Evolutionary conservation across 1,140 invertebrate species (phyloP), one percentile per base, ranked within the genome.

Genomic region (Lepidurus packardi): DNA sequence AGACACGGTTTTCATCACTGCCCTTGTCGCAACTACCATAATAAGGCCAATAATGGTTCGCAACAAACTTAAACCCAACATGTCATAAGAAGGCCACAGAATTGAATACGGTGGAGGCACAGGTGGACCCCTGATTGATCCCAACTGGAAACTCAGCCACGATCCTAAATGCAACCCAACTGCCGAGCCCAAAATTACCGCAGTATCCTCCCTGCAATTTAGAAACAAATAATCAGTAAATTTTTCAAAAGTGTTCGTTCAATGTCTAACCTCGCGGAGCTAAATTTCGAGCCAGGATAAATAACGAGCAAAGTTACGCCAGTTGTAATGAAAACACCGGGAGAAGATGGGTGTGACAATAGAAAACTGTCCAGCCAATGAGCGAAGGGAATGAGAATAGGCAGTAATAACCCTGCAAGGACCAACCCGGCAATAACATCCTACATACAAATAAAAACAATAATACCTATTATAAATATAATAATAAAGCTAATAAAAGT

Each of bases 91-190:
- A 34, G 92, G 92, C 92, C 92, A 94, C 79, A 91, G 89, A 80
- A 94, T 91, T 42, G 87, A 83, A 85, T 93, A 93, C 2, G 93
- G 93, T 24, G 90, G 90, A 43, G 85, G 80, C 7, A 85, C 79
- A 21, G 81, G 78, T 24, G 85, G 83, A 43, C 87, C 86, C 10
- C 84, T 83, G 85, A 93, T 90, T 78, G 90, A 86, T 42, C 92
- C 92, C 21, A 90, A 87, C 83, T 91, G 91, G 84, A 91, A 94
- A 86, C 94, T 94, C 7, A 92, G 85, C 93, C 94, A 96, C 2
- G 92, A 88, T n/a, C 93, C 94, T 9, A 89, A 85, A 74, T 92
- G 88, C 75, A 94, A 86, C 53, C 94, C 94, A n/a, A 90, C 89
- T 79, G 90, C 91, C 8, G 94, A 91, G 34, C 91, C 92, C 73